These are phyloP conservation scores for Coranthus polyacanthus DNA, from an alignment of 2,797 vertebrate genomes.

Conservation along the genomic window DNA sequence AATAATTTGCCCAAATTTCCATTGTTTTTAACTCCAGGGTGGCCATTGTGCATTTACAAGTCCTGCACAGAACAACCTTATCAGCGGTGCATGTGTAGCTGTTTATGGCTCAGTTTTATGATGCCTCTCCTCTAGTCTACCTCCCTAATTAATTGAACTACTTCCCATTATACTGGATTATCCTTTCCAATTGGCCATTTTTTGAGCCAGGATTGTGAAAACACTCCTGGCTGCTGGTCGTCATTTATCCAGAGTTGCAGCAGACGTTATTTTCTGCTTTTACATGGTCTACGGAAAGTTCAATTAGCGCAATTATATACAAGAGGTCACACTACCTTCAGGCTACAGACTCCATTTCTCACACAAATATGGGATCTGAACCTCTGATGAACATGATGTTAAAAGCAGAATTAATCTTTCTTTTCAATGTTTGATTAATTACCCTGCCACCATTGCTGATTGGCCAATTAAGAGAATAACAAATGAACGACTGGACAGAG, in stretches of 20 bases:
- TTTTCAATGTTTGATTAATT: slow-evolving; percentile 67
- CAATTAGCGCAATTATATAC: slow-evolving; percentile 74
- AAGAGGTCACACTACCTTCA: slow-evolving; percentile 61
- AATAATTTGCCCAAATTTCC: slow-evolving; percentile 36
- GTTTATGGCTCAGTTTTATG: slow-evolving; percentile 74
- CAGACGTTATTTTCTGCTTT: slow-evolving; percentile 71
- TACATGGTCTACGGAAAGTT: slow-evolving; percentile 69
- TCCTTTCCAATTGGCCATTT: slow-evolving; percentile 64
- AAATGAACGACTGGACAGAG: slow-evolving; percentile 49
- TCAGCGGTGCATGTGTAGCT: slow-evolving; percentile 53
- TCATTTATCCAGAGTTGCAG: slow-evolving; percentile 65
- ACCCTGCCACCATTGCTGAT: slow-evolving; percentile 64
- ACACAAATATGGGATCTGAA: slow-evolving; percentile 56
- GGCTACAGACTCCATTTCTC: slow-evolving; percentile 54
- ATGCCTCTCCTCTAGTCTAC: slow-evolving; percentile 62
- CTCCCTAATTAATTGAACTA: slow-evolving; percentile 75
- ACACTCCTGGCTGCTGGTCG: slow-evolving; percentile 52
- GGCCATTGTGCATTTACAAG: slow-evolving; percentile 71
- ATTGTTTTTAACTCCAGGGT: slow-evolving; percentile 58
- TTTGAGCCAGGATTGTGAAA: slow-evolving; percentile 61
- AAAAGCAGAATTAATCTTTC: slow-evolving; percentile 53
- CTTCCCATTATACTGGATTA: slow-evolving; percentile 74
- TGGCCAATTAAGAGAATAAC: slow-evolving; percentile 73
- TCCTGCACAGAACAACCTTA: slow-evolving; percentile 48
- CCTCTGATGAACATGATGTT: slow-evolving; percentile 36